These are phyloP conservation scores for Dicerorhinus sumatrensis DNA, from an alignment of 2,113 vertebrate genomes.

Conservation along the genomic window DNA sequence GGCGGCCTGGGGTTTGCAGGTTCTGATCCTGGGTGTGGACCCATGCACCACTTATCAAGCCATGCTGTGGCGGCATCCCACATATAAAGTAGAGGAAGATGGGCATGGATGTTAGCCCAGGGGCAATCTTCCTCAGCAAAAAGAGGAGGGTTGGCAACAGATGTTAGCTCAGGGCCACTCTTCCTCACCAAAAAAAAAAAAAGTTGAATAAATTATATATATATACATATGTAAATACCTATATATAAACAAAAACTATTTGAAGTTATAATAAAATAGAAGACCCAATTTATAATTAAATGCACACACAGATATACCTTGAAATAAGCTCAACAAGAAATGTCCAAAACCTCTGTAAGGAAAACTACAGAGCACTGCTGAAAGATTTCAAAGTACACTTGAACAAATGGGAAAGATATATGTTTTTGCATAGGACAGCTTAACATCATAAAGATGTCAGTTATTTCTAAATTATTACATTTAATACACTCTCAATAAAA, in stretches of 20 bases:
- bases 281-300: not conserved
- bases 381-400: not conserved
- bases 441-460: not conserved
- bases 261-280: not conserved
- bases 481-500: not conserved
- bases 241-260: not conserved
- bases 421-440: not conserved
- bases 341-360: not conserved
- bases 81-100: no score
- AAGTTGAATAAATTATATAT: not conserved
- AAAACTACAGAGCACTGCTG: not conserved
- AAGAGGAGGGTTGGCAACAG: no score
- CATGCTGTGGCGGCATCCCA: no score
- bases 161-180: no score
- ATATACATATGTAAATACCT: not conserved
- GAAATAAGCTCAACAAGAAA: not conserved
- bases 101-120: no score
- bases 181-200: not conserved
- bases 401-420: not conserved
- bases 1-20: no score
- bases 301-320: not conserved
- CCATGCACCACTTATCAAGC: no score
- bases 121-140: no score
- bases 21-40: no score
- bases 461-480: not conserved